phyloP scores from a whole-genome alignment of 2,888 invertebrate species.

The Pseudococcus viburni region DNA sequence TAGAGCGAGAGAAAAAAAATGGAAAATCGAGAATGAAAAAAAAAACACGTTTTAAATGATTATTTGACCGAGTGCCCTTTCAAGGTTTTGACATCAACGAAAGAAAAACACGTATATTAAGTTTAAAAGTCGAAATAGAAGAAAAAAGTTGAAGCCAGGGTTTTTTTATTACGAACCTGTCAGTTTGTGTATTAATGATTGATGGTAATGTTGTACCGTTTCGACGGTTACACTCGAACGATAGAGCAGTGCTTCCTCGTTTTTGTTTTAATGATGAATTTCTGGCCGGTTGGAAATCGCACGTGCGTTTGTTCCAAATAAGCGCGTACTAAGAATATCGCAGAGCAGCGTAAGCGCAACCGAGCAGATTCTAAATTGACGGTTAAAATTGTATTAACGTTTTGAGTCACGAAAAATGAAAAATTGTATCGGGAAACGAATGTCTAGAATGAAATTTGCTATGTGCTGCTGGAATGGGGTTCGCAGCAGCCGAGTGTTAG shows the following conservation, averaged over 20 bases:
- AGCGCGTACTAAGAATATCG: background rate
- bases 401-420: conserved; percentile 37
- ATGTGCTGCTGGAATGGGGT: too few species aligned
- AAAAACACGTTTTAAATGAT: conserved; percentile 51
- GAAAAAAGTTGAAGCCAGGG: conserved; percentile 36
- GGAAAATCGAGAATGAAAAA: conserved; percentile 40
- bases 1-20: background rate
- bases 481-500: background rate
- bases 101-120: conserved; percentile 56
- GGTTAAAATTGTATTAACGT: conserved; percentile 49
- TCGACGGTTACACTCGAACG: conserved; percentile 51
- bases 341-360: background rate
- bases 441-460: background rate
- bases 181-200: conserved; percentile 52
- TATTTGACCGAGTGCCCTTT: conserved; percentile 56
- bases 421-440: conserved; percentile 36
- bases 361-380: conserved; percentile 47
- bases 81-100: conserved; percentile 52
- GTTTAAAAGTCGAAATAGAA: conserved; percentile 41
- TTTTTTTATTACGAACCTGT: conserved; percentile 54
- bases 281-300: conserved; percentile 51
- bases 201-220: conserved; percentile 51
- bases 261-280: conserved; percentile 54
- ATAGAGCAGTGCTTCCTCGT: conserved; percentile 44
- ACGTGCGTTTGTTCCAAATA: conserved; percentile 50